These are phyloP conservation scores for Callorhinus ursinus DNA, from an alignment of 2,113 vertebrate species.

Conservation along the genomic window DNA sequence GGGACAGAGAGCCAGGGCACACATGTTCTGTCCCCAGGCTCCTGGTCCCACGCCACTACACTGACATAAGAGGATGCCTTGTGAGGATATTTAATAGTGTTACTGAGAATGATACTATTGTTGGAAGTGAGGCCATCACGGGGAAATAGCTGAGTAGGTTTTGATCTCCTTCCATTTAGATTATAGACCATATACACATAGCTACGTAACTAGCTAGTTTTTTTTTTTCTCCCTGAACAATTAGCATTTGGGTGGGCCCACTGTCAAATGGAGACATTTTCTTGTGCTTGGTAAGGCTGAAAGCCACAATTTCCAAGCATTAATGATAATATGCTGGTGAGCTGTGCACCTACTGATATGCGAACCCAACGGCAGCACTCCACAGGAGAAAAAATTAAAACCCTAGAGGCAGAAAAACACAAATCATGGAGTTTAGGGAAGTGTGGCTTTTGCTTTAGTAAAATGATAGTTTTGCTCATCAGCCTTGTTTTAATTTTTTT, in stretches of 20 bases:
- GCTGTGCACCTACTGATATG: slow-evolving; percentile 64
- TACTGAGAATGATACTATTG: neutral
- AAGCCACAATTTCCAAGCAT: slow-evolving; percentile 81
- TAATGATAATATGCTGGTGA: slow-evolving; percentile 78
- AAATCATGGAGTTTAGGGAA: slow-evolving; percentile 50
- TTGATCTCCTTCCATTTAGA: slow-evolving; percentile 21
- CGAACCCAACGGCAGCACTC: slow-evolving; percentile 75
- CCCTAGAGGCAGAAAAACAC: slow-evolving; percentile 65
- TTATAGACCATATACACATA: neutral
- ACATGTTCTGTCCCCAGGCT: neutral
- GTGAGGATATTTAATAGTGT: neutral
- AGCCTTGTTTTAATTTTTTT: slow-evolving; percentile 66
- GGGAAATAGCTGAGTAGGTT: slow-evolving; percentile 47
- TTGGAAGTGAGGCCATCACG: neutral
- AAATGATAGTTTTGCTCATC: slow-evolving; percentile 62
- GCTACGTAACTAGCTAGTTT: slow-evolving; percentile 69
- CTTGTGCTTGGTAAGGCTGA: slow-evolving; percentile 74
- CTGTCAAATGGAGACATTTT: slow-evolving; percentile 83
- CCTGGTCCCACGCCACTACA: neutral
- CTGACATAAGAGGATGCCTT: neutral
- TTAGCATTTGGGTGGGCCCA: slow-evolving; percentile 78
- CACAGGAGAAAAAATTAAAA: slow-evolving; percentile 55
- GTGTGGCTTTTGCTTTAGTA: slow-evolving; percentile 43
- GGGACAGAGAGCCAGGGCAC: neutral
- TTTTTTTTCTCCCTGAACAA: slow-evolving; percentile 74